A percentile compares a stretch with the other conserved stretches of the same genome.
phyloP scores from a whole-genome alignment of 1,140 invertebrate genomes.

The Bombus huntii region DNA sequence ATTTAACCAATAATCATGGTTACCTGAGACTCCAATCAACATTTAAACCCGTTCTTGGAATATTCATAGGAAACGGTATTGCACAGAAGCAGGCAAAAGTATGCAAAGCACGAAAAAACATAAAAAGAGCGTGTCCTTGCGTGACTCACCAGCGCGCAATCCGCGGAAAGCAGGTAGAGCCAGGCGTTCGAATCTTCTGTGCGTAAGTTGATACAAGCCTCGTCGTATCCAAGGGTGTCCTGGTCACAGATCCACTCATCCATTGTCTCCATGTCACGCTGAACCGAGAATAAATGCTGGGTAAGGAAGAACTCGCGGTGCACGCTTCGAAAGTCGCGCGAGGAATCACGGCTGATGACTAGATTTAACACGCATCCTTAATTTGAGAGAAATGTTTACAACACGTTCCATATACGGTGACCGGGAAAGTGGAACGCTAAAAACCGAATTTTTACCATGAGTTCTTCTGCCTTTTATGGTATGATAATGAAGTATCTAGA shows the following conservation, averaged over 20 bases:
- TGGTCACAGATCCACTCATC: slow-evolving; percentile 62
- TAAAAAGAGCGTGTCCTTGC: not conserved
- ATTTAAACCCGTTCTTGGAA: no score
- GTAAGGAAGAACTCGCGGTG: not conserved
- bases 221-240: slow-evolving; percentile 82
- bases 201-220: slow-evolving; percentile 83
- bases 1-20: not conserved
- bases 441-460: not conserved
- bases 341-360: not conserved
- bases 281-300: not conserved
- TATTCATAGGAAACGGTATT: not conserved
- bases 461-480: not conserved
- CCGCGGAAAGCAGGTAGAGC: slow-evolving; percentile 84
- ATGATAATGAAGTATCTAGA: not conserved
- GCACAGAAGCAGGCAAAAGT: not conserved
- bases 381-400: slow-evolving; percentile 24
- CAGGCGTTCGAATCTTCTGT: slow-evolving; percentile 72
- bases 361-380: slow-evolving; percentile 30
- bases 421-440: slow-evolving; percentile 12
- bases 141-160: slow-evolving; percentile 84
- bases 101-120: slow-evolving; percentile 6
- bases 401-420: not conserved
- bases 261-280: slow-evolving; percentile 2
- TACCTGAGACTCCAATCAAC: not conserved
- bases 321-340: slow-evolving; percentile 8